A percentile compares a stretch with the other conserved stretches of the same genome.
Evolutionary conservation across 1,140 invertebrate genomes (phyloP).

Genomic region (Periplaneta americana): DNA sequence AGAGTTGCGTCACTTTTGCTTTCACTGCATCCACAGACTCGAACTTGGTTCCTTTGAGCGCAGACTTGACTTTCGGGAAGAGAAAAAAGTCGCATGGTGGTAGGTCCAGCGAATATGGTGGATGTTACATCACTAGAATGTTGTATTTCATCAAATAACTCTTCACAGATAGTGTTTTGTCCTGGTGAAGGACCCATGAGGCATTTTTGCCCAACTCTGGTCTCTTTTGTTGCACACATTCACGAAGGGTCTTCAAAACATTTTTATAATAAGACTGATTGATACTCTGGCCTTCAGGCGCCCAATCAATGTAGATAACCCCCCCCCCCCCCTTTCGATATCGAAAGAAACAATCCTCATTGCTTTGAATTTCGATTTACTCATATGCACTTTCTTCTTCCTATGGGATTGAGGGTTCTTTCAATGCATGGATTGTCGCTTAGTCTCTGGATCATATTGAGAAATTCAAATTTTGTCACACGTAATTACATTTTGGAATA

Average conservation of each 20-base stretch:
- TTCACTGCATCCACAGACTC: slow-evolving; percentile 19
- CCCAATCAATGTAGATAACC: background rate
- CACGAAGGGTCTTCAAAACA: slow-evolving; percentile 25
- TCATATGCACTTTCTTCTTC: slow-evolving; percentile 21
- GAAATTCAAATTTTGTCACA: background rate
- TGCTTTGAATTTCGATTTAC: slow-evolving; percentile 3
- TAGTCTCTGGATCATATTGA: slow-evolving; percentile 24
- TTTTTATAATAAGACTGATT: slow-evolving; percentile 21
- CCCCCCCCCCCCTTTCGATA: background rate
- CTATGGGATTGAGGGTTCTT: slow-evolving; percentile 18
- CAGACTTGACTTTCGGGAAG: slow-evolving; percentile 31
- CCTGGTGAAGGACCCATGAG: slow-evolving; percentile 16
- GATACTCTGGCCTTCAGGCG: background rate
- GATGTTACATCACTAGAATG: slow-evolving; percentile 22
- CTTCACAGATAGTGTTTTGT: slow-evolving; percentile 15
- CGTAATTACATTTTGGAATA: too few species aligned
- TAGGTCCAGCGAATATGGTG: slow-evolving; percentile 24
- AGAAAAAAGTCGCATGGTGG: slow-evolving; percentile 31
- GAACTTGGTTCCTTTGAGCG: slow-evolving; percentile 27
- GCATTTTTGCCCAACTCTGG: slow-evolving; percentile 19
- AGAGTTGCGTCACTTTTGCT: slow-evolving; percentile 17
- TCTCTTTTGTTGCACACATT: slow-evolving; percentile 15
- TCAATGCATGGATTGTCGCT: slow-evolving; percentile 24
- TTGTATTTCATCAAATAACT: slow-evolving; percentile 23
- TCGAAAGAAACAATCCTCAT: background rate